Conservation (phyloP, 1,140 invertebrate genomes). For the Drosophila biarmipes region DNA sequence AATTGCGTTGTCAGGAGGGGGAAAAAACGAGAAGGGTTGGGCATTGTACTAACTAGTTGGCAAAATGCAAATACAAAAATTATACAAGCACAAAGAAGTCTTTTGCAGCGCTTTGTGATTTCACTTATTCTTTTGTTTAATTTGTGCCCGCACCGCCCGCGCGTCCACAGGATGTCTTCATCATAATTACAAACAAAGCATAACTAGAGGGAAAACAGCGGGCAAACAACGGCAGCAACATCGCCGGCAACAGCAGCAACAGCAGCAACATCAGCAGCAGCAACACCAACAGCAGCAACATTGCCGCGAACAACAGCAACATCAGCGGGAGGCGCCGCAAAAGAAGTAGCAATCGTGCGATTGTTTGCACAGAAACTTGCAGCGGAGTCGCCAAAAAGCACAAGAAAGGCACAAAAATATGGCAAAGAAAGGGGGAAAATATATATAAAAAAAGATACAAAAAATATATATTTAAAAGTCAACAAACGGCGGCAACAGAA, state of each 20-base stretch:
- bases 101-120: slow-evolving; percentile 59
- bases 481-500: slow-evolving; percentile 35
- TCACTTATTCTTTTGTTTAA: slow-evolving; percentile 71
- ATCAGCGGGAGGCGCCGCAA: slow-evolving; percentile 5
- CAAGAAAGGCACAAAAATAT: slow-evolving; percentile 1
- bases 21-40: background rate
- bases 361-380: slow-evolving; percentile 63
- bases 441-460: background rate
- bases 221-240: slow-evolving; percentile 32
- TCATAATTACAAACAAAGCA: slow-evolving; percentile 70
- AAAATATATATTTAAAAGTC: slow-evolving; percentile 32
- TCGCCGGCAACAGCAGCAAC: slow-evolving; percentile 1
- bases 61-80: slow-evolving; percentile 66
- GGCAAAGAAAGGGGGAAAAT: slow-evolving; percentile 12
- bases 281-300: background rate
- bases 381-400: slow-evolving; percentile 36
- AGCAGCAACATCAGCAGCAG: background rate
- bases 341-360: slow-evolving; percentile 39
- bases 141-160: slow-evolving; percentile 43
- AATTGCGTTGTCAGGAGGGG: background rate
- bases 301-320: slow-evolving; percentile 1
- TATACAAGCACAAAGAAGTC: slow-evolving; percentile 39
- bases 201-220: slow-evolving; percentile 52
- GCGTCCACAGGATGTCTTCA: slow-evolving; percentile 41
- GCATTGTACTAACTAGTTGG: slow-evolving; percentile 12